A percentile compares a stretch with the other conserved stretches of the same genome.
These are phyloP conservation scores for Cottus gobio DNA, from an alignment of 2,113 vertebrate species.

Conservation along the genomic window DNA sequence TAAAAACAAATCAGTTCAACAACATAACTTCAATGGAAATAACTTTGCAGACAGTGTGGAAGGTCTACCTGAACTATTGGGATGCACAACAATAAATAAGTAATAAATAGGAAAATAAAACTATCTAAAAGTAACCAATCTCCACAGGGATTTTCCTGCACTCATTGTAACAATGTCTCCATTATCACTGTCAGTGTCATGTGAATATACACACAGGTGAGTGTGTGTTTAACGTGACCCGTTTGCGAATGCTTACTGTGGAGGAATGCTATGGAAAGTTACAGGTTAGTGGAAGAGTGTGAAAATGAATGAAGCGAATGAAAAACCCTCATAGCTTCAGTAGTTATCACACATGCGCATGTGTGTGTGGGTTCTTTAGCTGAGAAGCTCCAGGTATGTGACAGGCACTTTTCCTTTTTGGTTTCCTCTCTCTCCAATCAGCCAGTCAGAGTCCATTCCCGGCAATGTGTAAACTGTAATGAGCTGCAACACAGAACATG, in stretches of 20 bases:
- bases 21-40: not conserved
- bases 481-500: slow-evolving; percentile 80
- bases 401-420: slow-evolving; percentile 96
- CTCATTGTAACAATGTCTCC: slow-evolving; percentile 22
- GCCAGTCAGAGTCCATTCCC: slow-evolving; percentile 98
- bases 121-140: slow-evolving; percentile 25
- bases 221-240: not conserved
- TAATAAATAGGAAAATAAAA: slow-evolving; percentile 32
- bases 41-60: not conserved
- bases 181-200: slow-evolving; percentile 2
- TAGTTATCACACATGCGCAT: slow-evolving; percentile 41
- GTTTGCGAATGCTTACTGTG: slow-evolving; percentile 9
- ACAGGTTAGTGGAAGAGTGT: slow-evolving; percentile 25
- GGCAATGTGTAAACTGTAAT: slow-evolving; percentile 97
- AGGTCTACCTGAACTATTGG: slow-evolving; percentile 5
- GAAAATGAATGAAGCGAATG: slow-evolving; percentile 5
- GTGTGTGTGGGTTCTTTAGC: slow-evolving; percentile 81
- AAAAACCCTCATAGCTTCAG: slow-evolving; percentile 50
- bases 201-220: too few relatives aligned
- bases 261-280: slow-evolving; percentile 4
- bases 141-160: too few relatives aligned
- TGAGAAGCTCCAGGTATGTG: slow-evolving; percentile 97
- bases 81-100: slow-evolving; percentile 42
- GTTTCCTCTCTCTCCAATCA: slow-evolving; percentile 93
- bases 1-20: not conserved